Evolutionary conservation across 2,113 vertebrate genomes (phyloP).

Genomic region (Oenanthe melanoleuca): DNA sequence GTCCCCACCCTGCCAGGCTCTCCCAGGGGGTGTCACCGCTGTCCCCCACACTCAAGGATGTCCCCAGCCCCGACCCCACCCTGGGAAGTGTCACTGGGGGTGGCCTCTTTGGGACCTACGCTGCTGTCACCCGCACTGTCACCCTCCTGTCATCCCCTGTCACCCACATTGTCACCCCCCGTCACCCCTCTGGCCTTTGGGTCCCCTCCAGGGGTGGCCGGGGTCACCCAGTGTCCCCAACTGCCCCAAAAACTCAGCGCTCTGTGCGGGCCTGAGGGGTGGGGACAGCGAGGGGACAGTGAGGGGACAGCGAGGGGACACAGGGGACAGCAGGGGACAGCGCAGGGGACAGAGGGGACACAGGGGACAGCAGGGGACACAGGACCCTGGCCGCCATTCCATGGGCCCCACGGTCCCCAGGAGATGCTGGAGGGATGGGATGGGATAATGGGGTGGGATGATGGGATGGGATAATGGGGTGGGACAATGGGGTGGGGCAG

Average conservation of each 20-base stretch:
- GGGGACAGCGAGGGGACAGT: background rate
- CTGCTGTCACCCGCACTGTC: no score
- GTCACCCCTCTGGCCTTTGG: no score
- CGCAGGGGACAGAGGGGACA: background rate
- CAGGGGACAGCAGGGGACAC: background rate
- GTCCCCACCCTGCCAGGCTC: background rate
- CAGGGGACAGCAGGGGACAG: background rate
- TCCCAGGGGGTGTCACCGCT: background rate
- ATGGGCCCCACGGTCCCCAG: no score
- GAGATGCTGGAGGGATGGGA: no score
- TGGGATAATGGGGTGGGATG: background rate
- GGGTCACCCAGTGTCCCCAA: background rate
- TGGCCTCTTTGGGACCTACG: no score
- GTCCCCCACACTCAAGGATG: background rate
- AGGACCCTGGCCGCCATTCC: no score
- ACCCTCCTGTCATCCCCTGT: background rate
- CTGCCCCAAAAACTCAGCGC: no score
- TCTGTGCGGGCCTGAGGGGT: background rate
- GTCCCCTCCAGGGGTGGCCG: background rate
- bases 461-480: background rate
- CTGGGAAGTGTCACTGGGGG: background rate
- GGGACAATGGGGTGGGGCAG: no score
- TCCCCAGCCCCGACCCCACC: background rate
- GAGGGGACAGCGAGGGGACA: no score
- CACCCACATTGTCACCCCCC: no score